phyloP scores from a whole-genome alignment of 2,888 invertebrate genomes.

The Xanthia togata region DNA sequence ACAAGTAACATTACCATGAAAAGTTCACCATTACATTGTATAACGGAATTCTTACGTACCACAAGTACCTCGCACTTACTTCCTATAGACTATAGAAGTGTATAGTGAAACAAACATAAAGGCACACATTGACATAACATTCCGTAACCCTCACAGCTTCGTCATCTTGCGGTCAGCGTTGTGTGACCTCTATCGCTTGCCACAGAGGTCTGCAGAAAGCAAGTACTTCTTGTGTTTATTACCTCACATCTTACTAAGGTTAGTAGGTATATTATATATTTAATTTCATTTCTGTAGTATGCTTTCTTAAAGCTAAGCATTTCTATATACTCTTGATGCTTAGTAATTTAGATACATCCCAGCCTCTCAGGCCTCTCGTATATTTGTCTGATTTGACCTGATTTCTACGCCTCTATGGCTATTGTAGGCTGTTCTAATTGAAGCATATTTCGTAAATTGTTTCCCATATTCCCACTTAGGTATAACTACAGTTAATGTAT shows the following conservation, averaged over 20 bases:
- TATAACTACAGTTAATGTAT: too few relatives aligned
- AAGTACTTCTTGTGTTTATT: slow-evolving; percentile 10
- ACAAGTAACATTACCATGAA: slow-evolving; percentile 18
- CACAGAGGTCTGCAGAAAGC: slow-evolving; percentile 21
- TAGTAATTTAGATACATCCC: not conserved
- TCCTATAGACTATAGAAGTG: slow-evolving; percentile 6
- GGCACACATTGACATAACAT: slow-evolving; percentile 46
- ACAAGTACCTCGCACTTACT: slow-evolving; percentile 6
- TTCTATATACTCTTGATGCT: not conserved
- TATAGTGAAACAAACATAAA: slow-evolving; percentile 31
- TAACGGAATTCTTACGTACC: slow-evolving; percentile 43
- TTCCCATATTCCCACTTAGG: not conserved
- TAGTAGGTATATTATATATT: not conserved
- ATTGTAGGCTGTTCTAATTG: too few relatives aligned
- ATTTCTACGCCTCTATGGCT: not conserved
- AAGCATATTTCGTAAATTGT: not conserved
- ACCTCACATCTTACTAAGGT: not conserved
- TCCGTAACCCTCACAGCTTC: slow-evolving; percentile 36
- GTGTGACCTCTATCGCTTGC: slow-evolving; percentile 46
- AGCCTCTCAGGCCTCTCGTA: not conserved
- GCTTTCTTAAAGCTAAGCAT: not conserved
- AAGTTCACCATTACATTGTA: slow-evolving; percentile 25
- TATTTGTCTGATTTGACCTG: not conserved
- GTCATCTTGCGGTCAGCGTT: slow-evolving; percentile 58
- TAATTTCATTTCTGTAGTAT: not conserved